phyloP scores from a whole-genome alignment of 2,113 vertebrate genomes.

The Coregonus clupeaformis region DNA sequence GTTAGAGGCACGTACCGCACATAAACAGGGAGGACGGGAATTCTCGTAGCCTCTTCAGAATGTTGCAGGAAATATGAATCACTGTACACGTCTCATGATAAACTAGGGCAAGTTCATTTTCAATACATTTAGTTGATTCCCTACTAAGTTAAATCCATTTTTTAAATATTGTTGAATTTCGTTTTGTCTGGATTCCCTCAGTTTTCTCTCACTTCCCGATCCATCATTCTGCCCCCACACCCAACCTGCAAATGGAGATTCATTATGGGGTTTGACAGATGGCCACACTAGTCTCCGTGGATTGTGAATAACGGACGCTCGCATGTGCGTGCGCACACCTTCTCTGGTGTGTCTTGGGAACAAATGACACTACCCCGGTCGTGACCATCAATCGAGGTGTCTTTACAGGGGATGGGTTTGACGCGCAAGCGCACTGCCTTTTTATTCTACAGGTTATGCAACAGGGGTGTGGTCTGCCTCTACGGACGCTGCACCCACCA shows the following conservation, averaged over 20 bases:
- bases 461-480: neutral
- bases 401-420: neutral
- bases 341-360: neutral
- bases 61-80: too few relatives aligned
- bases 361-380: neutral
- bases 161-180: too few relatives aligned
- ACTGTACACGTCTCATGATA: too few relatives aligned
- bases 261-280: neutral
- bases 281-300: neutral
- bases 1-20: too few relatives aligned
- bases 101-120: too few relatives aligned
- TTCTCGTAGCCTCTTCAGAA: too few relatives aligned
- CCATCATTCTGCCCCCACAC: neutral
- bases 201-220: neutral
- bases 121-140: too few relatives aligned
- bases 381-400: neutral
- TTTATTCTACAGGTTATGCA: neutral
- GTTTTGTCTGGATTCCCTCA: too few relatives aligned
- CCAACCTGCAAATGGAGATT: neutral
- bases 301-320: neutral
- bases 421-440: too few relatives aligned
- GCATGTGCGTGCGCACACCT: neutral
- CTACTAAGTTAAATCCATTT: too few relatives aligned
- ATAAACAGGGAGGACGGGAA: too few relatives aligned
- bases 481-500: too few relatives aligned